Conservation (phyloP, 2,888 invertebrate species). For the Psylliodes chrysocephalus region DNA sequence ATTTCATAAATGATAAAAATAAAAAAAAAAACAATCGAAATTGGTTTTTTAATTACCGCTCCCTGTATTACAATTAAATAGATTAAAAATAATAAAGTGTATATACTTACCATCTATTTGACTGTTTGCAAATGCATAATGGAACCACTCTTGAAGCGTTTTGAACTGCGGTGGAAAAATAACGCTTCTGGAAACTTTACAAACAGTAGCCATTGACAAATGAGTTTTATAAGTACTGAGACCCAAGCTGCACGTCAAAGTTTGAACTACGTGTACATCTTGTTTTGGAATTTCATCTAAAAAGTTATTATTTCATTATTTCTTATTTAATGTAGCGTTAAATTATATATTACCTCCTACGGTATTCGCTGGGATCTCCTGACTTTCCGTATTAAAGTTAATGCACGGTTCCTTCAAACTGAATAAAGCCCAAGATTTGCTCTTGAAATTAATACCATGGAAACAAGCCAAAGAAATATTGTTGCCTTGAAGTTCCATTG, state of each 20-base stretch:
- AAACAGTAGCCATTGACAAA: constrained; percentile 94
- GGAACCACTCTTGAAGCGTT: constrained; percentile 95
- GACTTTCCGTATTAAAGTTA: constrained; percentile 92
- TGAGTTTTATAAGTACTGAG: constrained; percentile 76
- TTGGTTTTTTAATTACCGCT: too few species aligned
- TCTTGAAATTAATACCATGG: constrained; percentile 95
- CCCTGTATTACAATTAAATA: too few species aligned
- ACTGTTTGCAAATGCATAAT: constrained; percentile 93
- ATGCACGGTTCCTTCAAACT: constrained; percentile 93
- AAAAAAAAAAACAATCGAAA: too few species aligned
- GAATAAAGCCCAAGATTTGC: constrained; percentile 96
- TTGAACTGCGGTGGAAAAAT: constrained; percentile 96
- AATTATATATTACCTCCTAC: constrained; percentile 66
- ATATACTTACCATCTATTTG: constrained; percentile 90
- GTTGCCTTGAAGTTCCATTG: constrained; percentile 87
- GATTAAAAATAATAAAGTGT: too few species aligned
- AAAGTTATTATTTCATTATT: constrained; percentile 4
- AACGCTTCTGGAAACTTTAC: constrained; percentile 89
- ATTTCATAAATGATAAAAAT: too few species aligned
- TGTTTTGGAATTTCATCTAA: constrained; percentile 63
- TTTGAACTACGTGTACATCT: constrained; percentile 88
- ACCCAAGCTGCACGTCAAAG: constrained; percentile 88
- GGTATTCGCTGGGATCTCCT: constrained; percentile 77
- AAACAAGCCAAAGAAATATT: constrained; percentile 96
- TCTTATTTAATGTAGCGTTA: not conserved